These are phyloP conservation scores for Myotis pilosus DNA, from an alignment of 2,797 vertebrate genomes.

Conservation along the genomic window DNA sequence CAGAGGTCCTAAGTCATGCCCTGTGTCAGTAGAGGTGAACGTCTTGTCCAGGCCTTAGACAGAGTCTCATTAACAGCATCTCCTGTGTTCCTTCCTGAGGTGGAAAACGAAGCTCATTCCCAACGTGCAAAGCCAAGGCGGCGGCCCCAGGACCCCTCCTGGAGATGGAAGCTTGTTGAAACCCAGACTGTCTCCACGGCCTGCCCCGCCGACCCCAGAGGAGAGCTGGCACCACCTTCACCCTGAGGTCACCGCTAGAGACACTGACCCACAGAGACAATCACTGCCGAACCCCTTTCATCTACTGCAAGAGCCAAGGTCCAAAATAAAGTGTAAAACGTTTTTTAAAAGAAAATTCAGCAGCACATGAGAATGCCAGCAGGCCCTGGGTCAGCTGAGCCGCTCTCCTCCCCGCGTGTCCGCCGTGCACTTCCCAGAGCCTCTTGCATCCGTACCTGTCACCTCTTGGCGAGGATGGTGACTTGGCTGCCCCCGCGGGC, in stretches of 20 bases:
- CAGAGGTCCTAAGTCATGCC: neutral
- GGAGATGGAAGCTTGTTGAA: slow-evolving; percentile 99
- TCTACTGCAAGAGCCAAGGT: slow-evolving; percentile 77
- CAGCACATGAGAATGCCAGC: slow-evolving; percentile 67
- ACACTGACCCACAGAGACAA: slow-evolving; percentile 96
- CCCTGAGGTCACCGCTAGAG: slow-evolving; percentile 90
- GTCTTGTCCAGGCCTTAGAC: neutral
- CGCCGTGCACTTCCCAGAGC: slow-evolving; percentile 75
- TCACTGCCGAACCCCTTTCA: slow-evolving; percentile 86
- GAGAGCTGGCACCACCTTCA: slow-evolving; percentile 84
- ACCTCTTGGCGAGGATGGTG: slow-evolving; percentile 70
- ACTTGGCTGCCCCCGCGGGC: slow-evolving; percentile 74
- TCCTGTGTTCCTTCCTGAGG: slow-evolving; percentile 82
- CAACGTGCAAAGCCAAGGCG: slow-evolving; percentile 97
- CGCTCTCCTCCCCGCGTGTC: slow-evolving; percentile 72
- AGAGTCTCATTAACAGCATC: slow-evolving; percentile 1
- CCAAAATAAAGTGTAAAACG: slow-evolving; percentile 44
- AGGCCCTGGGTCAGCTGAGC: slow-evolving; percentile 75
- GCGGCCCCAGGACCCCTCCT: slow-evolving; percentile 95
- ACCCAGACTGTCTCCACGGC: slow-evolving; percentile 86
- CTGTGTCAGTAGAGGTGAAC: neutral
- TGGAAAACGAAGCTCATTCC: slow-evolving; percentile 95
- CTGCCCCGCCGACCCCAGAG: slow-evolving; percentile 84
- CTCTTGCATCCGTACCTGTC: slow-evolving; percentile 59
- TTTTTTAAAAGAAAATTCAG: slow-evolving; percentile 55